Percentiles rank a stretch among this genome's conserved stretches.
Evolutionary conservation across 2,797 vertebrate species (phyloP).

Genomic region (Arctocebus calabarensis): DNA sequence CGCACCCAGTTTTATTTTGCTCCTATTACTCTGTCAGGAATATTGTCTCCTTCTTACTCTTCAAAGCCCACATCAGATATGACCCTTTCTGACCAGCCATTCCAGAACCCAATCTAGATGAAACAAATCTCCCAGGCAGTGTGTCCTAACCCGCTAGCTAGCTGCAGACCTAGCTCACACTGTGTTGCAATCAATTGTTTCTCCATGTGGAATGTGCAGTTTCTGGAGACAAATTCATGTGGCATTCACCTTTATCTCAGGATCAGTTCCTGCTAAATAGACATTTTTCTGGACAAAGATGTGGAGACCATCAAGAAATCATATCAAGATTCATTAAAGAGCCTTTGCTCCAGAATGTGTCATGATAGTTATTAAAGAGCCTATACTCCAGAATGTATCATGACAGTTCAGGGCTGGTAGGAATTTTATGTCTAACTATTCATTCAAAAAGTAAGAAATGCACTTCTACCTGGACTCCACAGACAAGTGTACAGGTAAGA

Average conservation of each 20-base stretch:
- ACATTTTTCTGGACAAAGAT: neutral
- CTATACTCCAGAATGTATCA: neutral
- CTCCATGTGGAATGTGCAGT: neutral
- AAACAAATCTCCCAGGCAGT: neutral
- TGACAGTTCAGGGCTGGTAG: neutral
- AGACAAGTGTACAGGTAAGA: neutral
- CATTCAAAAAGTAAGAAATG: neutral
- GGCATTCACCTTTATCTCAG: neutral
- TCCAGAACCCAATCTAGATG: neutral
- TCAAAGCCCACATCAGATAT: neutral
- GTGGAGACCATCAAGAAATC: neutral
- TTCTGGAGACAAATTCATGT: neutral
- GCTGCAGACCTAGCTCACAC: neutral
- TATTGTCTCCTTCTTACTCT: neutral
- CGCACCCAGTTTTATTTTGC: neutral
- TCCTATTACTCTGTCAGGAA: neutral
- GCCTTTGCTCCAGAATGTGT: neutral
- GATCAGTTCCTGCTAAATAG: neutral
- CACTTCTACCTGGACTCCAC: neutral
- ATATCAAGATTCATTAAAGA: neutral
- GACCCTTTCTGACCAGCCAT: neutral
- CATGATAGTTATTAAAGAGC: neutral
- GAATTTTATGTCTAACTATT: neutral
- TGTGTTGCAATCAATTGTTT: neutral
- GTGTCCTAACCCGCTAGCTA: neutral